Evolutionary conservation across 2,888 invertebrate species (phyloP).

Genomic region (Sarcophaga carnaria): DNA sequence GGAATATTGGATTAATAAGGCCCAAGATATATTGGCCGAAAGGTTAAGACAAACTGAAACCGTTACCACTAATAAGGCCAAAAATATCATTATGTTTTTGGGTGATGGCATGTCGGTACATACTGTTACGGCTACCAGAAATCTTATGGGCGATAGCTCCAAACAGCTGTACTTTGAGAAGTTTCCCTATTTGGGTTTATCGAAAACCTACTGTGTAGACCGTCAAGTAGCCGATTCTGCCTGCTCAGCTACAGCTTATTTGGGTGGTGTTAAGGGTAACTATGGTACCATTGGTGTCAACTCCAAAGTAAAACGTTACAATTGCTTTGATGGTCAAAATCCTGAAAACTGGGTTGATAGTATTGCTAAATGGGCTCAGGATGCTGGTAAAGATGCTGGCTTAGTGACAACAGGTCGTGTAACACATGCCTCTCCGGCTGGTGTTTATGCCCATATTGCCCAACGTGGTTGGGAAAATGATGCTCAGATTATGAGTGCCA

Average conservation of each 20-base stretch:
- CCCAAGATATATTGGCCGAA: constrained; percentile 75
- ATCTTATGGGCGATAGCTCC: constrained; percentile 86
- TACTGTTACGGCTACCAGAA: constrained; percentile 86
- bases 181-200: constrained; percentile 83
- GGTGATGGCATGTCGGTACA: constrained; percentile 91
- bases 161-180: constrained; percentile 85
- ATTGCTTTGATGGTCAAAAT: constrained; percentile 85
- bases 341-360: constrained; percentile 85
- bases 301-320: constrained; percentile 84
- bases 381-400: constrained; percentile 85
- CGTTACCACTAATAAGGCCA: constrained; percentile 77
- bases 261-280: constrained; percentile 90
- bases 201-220: constrained; percentile 89
- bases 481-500: constrained; percentile 83
- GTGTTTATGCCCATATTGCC: constrained; percentile 87
- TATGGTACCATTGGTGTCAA: constrained; percentile 89
- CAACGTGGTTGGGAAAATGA: constrained; percentile 89
- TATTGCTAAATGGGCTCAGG: constrained; percentile 88
- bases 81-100: constrained; percentile 87
- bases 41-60: constrained; percentile 73
- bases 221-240: constrained; percentile 92
- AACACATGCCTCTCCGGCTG: constrained; percentile 91
- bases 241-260: constrained; percentile 90
- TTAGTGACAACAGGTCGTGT: constrained; percentile 90
- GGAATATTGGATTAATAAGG: constrained; percentile 78